Percentiles rank a stretch among this genome's conserved stretches.
phyloP scores from a whole-genome alignment of 2,888 invertebrate genomes.

The Dilophus febrilis region DNA sequence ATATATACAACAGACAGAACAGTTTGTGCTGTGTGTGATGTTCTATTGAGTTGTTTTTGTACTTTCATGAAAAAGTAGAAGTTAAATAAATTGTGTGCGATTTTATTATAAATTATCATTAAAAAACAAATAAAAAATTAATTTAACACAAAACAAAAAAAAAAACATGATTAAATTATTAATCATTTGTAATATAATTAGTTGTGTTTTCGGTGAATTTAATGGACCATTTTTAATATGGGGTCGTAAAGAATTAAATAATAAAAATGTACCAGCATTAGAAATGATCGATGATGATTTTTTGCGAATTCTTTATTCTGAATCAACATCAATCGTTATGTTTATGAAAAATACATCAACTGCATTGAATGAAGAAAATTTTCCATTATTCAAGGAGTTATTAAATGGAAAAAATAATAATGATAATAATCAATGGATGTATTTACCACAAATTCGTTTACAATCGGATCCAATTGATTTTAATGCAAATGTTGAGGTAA shows the following conservation, averaged over 20 bases:
- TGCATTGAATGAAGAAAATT: slow-evolving; percentile 35
- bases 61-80: too few species aligned
- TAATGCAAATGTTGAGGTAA: slow-evolving; percentile 42
- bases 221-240: slow-evolving; percentile 44
- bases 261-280: slow-evolving; percentile 34
- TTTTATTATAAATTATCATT: too few species aligned
- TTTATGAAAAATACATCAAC: slow-evolving; percentile 40
- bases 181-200: neutral
- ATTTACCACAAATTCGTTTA: slow-evolving; percentile 38
- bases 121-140: too few species aligned
- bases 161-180: too few species aligned
- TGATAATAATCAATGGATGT: slow-evolving; percentile 33
- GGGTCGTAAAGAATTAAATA: slow-evolving; percentile 35
- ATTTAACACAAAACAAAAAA: too few species aligned
- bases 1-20: too few species aligned
- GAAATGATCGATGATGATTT: slow-evolving; percentile 36
- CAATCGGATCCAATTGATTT: slow-evolving; percentile 41
- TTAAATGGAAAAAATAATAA: slow-evolving; percentile 17
- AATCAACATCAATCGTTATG: slow-evolving; percentile 39
- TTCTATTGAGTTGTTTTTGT: too few species aligned
- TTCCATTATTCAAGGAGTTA: slow-evolving; percentile 38
- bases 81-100: too few species aligned
- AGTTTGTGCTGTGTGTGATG: too few species aligned
- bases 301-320: slow-evolving; percentile 37
- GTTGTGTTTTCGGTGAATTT: slow-evolving; percentile 13